A percentile compares a stretch with the other conserved stretches of the same genome.
Evolutionary conservation across 92 coral and sea anemone species (phyloP).

Genomic region (Hydrozoanthus gracilis): DNA sequence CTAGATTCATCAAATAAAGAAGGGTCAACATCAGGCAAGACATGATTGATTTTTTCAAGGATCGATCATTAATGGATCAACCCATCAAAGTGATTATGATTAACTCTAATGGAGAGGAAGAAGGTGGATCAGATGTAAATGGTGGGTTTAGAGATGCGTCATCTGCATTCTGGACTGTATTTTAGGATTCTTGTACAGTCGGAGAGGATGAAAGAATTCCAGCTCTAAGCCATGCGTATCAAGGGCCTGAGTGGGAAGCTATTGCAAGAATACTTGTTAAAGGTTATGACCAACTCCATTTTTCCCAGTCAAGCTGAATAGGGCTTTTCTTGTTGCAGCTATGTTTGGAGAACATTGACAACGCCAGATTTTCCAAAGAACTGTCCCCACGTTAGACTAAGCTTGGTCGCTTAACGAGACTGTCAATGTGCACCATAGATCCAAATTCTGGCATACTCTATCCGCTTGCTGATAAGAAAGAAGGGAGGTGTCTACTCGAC

Average conservation of each 20-base stretch:
- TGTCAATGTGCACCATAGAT: no score
- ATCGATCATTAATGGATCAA: neutral
- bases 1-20: neutral
- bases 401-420: no score
- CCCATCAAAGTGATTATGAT: neutral
- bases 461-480: no score
- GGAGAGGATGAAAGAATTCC: conserved; percentile 70
- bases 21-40: conserved; percentile 11
- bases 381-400: no score
- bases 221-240: conserved; percentile 48
- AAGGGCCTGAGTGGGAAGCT: conserved; percentile 71
- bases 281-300: conserved; percentile 61
- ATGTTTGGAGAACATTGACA: conserved; percentile 53
- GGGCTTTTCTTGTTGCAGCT: conserved; percentile 31
- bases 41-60: conserved; percentile 10
- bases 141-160: conserved; percentile 77
- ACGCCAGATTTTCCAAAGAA: no score
- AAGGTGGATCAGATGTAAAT: conserved; percentile 42
- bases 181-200: conserved; percentile 54
- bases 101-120: neutral
- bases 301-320: conserved; percentile 66
- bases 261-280: conserved; percentile 67
- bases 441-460: no score
- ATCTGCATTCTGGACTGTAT: conserved; percentile 71
- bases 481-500: no score